Percentiles rank a stretch among this genome's conserved stretches.
Evolutionary conservation across 1,140 invertebrate species (phyloP).

Genomic region (Spodoptera frugiperda): DNA sequence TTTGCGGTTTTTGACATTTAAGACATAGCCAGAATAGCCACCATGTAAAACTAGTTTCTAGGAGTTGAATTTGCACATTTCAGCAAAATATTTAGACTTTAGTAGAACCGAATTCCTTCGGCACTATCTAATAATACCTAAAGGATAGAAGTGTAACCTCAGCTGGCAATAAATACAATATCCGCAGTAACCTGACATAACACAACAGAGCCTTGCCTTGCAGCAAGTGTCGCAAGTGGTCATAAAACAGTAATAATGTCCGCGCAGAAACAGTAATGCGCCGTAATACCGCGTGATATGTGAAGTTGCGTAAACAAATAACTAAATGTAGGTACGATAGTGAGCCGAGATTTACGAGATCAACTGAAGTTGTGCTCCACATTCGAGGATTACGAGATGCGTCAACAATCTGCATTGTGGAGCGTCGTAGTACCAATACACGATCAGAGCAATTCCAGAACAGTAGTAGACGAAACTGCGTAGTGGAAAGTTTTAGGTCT

Average conservation of each 20-base stretch:
- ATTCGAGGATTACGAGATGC: conserved; percentile 29
- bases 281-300: conserved; percentile 48
- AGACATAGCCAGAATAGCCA: background rate
- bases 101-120: background rate
- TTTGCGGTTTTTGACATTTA: conserved; percentile 8
- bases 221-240: conserved; percentile 47
- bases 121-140: background rate
- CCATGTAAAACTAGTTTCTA: background rate
- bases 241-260: conserved; percentile 54
- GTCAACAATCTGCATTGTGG: conserved; percentile 23
- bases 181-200: conserved; percentile 41
- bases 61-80: background rate
- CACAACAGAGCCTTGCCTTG: conserved; percentile 31
- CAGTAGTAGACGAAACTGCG: background rate
- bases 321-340: conserved; percentile 28
- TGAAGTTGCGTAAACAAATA: conserved; percentile 56
- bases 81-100: background rate
- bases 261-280: conserved; percentile 51
- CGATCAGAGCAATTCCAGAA: too few species aligned
- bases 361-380: conserved; percentile 45
- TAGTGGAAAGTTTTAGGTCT: background rate
- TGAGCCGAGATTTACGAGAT: conserved; percentile 44
- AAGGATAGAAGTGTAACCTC: conserved; percentile 20
- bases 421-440: background rate
- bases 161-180: conserved; percentile 29